A percentile compares a stretch with the other conserved stretches of the same genome.
Evolutionary conservation across 2,888 invertebrate species (phyloP).

Genomic region (Mesorhabditis belari): DNA sequence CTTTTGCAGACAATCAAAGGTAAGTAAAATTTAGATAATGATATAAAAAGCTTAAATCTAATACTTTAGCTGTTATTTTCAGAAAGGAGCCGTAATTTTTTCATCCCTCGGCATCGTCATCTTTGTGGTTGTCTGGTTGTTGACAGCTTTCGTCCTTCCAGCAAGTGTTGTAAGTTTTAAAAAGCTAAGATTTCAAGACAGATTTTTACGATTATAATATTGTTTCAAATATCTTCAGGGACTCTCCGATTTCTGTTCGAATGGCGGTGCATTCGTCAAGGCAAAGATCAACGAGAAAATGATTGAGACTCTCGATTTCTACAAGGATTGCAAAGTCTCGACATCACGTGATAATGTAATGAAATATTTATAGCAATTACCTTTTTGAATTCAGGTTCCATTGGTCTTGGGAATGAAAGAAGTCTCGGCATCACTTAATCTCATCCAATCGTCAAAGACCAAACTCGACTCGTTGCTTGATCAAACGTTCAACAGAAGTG

Average conservation of each 20-base stretch:
- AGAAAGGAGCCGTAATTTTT: conserved; percentile 46
- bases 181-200: neutral
- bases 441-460: conserved; percentile 28
- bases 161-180: conserved; percentile 32
- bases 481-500: conserved; percentile 35
- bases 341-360: conserved; percentile 29
- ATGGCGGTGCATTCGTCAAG: conserved; percentile 33
- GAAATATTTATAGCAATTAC: neutral
- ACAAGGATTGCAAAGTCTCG: conserved; percentile 25
- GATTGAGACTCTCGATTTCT: conserved; percentile 39
- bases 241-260: conserved; percentile 40
- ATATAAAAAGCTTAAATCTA: neutral
- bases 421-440: conserved; percentile 22
- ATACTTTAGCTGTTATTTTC: conserved; percentile 1
- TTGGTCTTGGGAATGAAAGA: conserved; percentile 10
- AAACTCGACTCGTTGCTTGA: conserved; percentile 37
- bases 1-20: conserved; percentile 46
- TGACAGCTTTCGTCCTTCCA: conserved; percentile 40
- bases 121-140: conserved; percentile 42
- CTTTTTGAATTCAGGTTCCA: conserved; percentile 4
- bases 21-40: conserved; percentile 1
- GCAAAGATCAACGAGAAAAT: conserved; percentile 24
- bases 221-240: conserved; percentile 15
- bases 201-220: neutral
- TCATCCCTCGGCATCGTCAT: conserved; percentile 48